Evolutionary conservation across 2,888 invertebrate genomes (phyloP).

Genomic region (Caenorhabditis wallacei): DNA sequence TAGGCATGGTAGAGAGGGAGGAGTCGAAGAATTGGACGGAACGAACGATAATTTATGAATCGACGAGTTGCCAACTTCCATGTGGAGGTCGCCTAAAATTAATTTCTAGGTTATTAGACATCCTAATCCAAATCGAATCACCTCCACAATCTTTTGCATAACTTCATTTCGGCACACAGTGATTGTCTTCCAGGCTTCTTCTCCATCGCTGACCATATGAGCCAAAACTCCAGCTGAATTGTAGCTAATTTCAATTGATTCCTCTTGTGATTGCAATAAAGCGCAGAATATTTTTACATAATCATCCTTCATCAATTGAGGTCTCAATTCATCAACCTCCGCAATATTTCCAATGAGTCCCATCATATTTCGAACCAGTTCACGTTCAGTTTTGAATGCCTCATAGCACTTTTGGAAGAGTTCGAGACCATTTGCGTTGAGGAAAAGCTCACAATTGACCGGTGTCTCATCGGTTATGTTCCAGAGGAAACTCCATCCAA

Average conservation of each 20-base stretch:
- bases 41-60: slow-evolving; percentile 97
- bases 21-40: slow-evolving; percentile 91
- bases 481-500: slow-evolving; percentile 99
- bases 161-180: slow-evolving; percentile 71
- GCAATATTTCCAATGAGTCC: slow-evolving; percentile 94
- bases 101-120: too few relatives aligned
- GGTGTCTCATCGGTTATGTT: slow-evolving; percentile 91
- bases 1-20: slow-evolving; percentile 73
- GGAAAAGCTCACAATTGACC: slow-evolving; percentile 93
- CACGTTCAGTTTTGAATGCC: slow-evolving; percentile 86
- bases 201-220: slow-evolving; percentile 95
- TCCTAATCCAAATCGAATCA: too few relatives aligned
- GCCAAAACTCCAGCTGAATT: slow-evolving; percentile 89
- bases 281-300: slow-evolving; percentile 88
- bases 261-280: slow-evolving; percentile 91
- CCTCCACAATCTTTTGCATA: slow-evolving; percentile 78
- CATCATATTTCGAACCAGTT: slow-evolving; percentile 97
- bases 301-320: slow-evolving; percentile 90
- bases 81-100: slow-evolving; percentile 89
- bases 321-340: slow-evolving; percentile 91
- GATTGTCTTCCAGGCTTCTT: slow-evolving; percentile 88
- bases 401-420: slow-evolving; percentile 92
- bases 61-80: slow-evolving; percentile 93
- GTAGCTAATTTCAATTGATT: slow-evolving; percentile 92
- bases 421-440: slow-evolving; percentile 92